Percentiles rank a stretch among this genome's conserved stretches.
Evolutionary conservation across 2,113 vertebrate species (phyloP).

Genomic region (Scatophagus argus): DNA sequence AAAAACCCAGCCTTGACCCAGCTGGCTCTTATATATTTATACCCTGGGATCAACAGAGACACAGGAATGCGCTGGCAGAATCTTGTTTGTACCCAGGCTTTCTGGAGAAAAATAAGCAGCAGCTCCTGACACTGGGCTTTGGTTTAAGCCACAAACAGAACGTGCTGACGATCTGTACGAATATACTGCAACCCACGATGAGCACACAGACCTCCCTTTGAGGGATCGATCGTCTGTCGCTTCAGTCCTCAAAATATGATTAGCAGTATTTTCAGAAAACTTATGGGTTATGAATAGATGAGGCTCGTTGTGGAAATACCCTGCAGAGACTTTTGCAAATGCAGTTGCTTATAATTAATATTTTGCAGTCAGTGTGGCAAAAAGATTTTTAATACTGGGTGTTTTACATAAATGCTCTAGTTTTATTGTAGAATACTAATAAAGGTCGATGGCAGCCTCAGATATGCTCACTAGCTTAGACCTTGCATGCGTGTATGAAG

Average conservation of each 20-base stretch:
- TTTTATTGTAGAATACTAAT: no score
- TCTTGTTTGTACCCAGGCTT: background rate
- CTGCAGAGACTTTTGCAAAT: background rate
- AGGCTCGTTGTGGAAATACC: background rate
- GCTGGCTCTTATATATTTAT: conserved; percentile 29
- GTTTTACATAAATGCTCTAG: no score
- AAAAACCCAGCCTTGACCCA: conserved; percentile 41
- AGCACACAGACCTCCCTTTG: background rate
- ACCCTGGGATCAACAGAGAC: conserved; percentile 21
- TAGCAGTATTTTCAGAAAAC: conserved; percentile 18
- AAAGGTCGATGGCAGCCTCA: no score
- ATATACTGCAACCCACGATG: background rate
- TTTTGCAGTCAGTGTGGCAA: no score
- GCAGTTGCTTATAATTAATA: no score
- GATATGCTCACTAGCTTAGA: no score
- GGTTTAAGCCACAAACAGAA: background rate
- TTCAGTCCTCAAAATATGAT: conserved; percentile 29
- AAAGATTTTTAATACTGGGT: no score
- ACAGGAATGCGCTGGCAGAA: background rate
- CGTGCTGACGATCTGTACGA: conserved; percentile 5
- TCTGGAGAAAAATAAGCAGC: background rate
- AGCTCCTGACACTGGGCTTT: background rate
- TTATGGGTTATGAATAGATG: conserved; percentile 28
- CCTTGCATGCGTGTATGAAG: no score
- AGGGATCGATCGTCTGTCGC: conserved; percentile 33